These are phyloP conservation scores for Chrysomela aeneicollis DNA, from an alignment of 2,888 invertebrate species.

Conservation along the genomic window DNA sequence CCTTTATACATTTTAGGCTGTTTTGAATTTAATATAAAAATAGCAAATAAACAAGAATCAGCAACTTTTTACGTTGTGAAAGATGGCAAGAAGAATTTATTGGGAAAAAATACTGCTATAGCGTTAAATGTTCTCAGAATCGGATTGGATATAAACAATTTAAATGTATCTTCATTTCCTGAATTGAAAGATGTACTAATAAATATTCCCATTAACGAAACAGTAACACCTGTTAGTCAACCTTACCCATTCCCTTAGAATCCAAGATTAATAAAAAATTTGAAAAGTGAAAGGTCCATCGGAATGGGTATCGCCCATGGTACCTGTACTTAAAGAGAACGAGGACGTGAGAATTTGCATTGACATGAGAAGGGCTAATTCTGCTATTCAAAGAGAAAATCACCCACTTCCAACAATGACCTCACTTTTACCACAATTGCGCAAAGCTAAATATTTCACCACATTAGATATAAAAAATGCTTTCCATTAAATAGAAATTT, in stretches of 20 bases:
- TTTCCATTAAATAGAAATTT: conserved; percentile 32
- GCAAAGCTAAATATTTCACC: conserved; percentile 23
- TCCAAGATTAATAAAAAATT: conserved; percentile 39
- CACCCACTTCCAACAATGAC: conserved; percentile 30
- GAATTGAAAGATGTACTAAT: conserved; percentile 21
- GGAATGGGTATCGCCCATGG: too few relatives aligned
- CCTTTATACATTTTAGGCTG: background rate
- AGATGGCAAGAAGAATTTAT: conserved; percentile 27
- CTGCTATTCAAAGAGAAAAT: conserved; percentile 26
- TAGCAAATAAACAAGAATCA: too few relatives aligned
- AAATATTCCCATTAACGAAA: background rate
- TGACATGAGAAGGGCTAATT: conserved; percentile 27
- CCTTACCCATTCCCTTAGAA: conserved; percentile 36
- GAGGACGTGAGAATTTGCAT: conserved; percentile 28
- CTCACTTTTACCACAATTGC: conserved; percentile 19
- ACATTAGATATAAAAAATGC: conserved; percentile 26
- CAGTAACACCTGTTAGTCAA: conserved; percentile 47
- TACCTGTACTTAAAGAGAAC: too few relatives aligned
- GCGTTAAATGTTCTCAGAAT: too few relatives aligned
- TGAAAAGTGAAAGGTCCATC: conserved; percentile 13
- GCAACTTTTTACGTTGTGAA: conserved; percentile 7
- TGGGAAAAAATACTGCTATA: conserved; percentile 30
- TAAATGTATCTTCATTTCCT: conserved; percentile 11
- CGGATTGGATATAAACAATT: conserved; percentile 8
- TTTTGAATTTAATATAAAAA: background rate